phyloP scores from a whole-genome alignment of 2,888 invertebrate genomes.

The Drosophila dives region DNA sequence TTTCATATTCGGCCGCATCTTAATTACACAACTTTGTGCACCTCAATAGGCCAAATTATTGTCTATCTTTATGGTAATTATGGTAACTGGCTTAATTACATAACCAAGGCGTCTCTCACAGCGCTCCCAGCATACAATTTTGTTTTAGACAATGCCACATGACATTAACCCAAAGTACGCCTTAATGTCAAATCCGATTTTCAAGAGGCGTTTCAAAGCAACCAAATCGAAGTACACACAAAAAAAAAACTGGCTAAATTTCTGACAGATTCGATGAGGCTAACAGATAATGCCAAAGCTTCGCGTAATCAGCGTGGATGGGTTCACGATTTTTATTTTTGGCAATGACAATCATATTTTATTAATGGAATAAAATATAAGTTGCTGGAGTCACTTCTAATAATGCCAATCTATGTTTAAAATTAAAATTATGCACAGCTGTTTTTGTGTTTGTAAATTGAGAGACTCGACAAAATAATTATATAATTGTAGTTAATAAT shows the following conservation, averaged over 20 bases:
- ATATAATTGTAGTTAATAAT: background rate
- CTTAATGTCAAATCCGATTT: slow-evolving; percentile 65
- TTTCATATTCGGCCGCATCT: slow-evolving; percentile 65
- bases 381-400: background rate
- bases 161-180: slow-evolving; percentile 59
- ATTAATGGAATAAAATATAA: background rate
- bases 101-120: slow-evolving; percentile 42
- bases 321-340: slow-evolving; percentile 5
- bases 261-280: slow-evolving; percentile 24
- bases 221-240: slow-evolving; percentile 1
- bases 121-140: slow-evolving; percentile 43
- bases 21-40: slow-evolving; percentile 55
- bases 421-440: background rate
- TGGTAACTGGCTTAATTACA: slow-evolving; percentile 71
- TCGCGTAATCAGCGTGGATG: slow-evolving; percentile 13
- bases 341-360: slow-evolving; percentile 29
- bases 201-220: slow-evolving; percentile 39
- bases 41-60: slow-evolving; percentile 60
- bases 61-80: slow-evolving; percentile 69
- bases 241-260: slow-evolving; percentile 18
- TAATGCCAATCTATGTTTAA: background rate
- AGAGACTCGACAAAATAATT: background rate
- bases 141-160: slow-evolving; percentile 44
- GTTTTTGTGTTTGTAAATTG: background rate
- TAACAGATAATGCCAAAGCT: slow-evolving; percentile 8